Conservation (phyloP, 2,797 vertebrate species). For the Acipenser transmontanus region DNA sequence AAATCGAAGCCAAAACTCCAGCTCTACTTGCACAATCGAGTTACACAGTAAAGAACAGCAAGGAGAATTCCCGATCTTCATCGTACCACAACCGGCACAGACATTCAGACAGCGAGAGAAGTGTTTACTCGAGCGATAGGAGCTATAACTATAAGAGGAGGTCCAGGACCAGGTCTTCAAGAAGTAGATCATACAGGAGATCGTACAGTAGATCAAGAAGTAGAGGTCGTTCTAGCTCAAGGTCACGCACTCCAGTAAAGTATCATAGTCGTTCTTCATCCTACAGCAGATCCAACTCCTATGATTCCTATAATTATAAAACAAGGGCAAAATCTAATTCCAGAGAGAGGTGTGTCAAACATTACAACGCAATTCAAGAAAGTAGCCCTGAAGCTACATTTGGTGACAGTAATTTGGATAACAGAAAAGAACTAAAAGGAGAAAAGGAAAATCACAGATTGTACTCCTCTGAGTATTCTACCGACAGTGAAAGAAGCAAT, state of each 20-base stretch:
- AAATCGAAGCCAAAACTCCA: slow-evolving; percentile 75
- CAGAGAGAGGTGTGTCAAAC: slow-evolving; percentile 47
- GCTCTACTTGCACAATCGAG: slow-evolving; percentile 45
- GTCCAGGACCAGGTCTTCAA: slow-evolving; percentile 68
- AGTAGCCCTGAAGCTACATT: slow-evolving; percentile 56
- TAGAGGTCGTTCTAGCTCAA: slow-evolving; percentile 67
- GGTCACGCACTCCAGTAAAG: slow-evolving; percentile 52
- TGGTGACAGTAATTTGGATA: slow-evolving; percentile 38
- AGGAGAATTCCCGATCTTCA: slow-evolving; percentile 45
- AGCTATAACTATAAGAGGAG: slow-evolving; percentile 48
- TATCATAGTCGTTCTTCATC: slow-evolving; percentile 63
- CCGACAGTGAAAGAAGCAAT: slow-evolving; percentile 46
- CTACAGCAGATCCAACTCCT: slow-evolving; percentile 70
- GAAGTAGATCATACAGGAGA: slow-evolving; percentile 67
- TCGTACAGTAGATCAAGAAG: slow-evolving; percentile 73
- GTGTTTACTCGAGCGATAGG: slow-evolving; percentile 49
- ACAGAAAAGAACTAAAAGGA: slow-evolving; percentile 21
- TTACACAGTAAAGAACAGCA: slow-evolving; percentile 34
- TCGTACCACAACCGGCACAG: slow-evolving; percentile 40
- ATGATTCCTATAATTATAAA: slow-evolving; percentile 52
- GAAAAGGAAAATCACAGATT: slow-evolving; percentile 42
- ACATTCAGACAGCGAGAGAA: slow-evolving; percentile 52
- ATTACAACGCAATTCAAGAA: slow-evolving; percentile 52
- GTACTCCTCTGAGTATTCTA: slow-evolving; percentile 53
- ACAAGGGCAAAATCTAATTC: slow-evolving; percentile 36